Conservation (phyloP, 2,797 vertebrate genomes). For the Micromesistius poutassou region DNA sequence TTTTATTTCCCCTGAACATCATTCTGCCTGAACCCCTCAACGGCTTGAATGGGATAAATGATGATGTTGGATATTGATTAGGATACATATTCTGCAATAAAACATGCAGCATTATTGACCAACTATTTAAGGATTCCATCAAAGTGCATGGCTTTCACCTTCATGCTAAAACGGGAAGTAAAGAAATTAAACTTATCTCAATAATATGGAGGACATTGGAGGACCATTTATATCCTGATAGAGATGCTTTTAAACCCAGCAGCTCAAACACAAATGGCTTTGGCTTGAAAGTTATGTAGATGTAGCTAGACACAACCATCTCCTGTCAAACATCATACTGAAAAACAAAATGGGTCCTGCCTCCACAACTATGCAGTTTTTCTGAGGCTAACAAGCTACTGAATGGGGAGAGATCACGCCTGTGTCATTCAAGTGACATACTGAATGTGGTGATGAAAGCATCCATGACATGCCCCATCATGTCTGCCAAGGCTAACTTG, state of each 20-base stretch:
- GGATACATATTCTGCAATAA: constrained; percentile 52
- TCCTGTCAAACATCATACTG: constrained; percentile 46
- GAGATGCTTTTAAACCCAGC: constrained; percentile 50
- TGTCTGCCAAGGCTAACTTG: not conserved
- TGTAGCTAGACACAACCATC: constrained; percentile 50
- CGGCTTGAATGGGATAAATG: constrained; percentile 48
- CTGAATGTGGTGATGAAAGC: too few relatives aligned
- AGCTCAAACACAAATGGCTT: constrained; percentile 56
- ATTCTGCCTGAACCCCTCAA: constrained; percentile 22
- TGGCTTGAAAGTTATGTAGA: constrained; percentile 44
- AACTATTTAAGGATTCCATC: constrained; percentile 54
- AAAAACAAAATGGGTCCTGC: constrained; percentile 40
- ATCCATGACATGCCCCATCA: not conserved
- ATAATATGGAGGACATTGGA: constrained; percentile 44
- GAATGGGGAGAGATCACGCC: not conserved
- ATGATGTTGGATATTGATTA: constrained; percentile 49
- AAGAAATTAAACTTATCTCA: constrained; percentile 23
- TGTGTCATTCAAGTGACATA: too few relatives aligned
- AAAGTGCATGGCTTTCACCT: constrained; percentile 50
- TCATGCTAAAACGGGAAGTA: constrained; percentile 49
- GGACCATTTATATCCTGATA: constrained; percentile 45
- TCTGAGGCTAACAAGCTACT: not conserved
- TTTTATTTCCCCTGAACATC: constrained; percentile 16
- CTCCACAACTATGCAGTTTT: not conserved
- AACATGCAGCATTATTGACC: constrained; percentile 58